Evolutionary conservation across 92 coral and sea anemone species (phyloP).

Genomic region (Actinernus sp.): DNA sequence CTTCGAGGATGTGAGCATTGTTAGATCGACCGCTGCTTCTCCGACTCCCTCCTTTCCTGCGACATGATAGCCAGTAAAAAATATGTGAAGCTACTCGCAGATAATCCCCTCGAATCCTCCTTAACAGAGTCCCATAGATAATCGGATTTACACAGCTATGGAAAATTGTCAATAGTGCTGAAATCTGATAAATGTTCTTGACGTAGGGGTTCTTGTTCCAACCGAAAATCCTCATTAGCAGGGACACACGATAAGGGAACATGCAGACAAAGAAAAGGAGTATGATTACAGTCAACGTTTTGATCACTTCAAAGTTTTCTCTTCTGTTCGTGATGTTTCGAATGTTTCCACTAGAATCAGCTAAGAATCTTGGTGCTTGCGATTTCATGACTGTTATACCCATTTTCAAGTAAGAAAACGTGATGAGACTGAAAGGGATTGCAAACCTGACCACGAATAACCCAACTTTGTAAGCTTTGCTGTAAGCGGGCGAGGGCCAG

Average conservation of each 20-base stretch:
- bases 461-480: slow-evolving; percentile 14
- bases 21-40: not conserved
- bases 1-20: too few species aligned
- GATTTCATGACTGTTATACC: slow-evolving; percentile 26
- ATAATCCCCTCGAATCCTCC: slow-evolving; percentile 26
- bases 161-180: slow-evolving; percentile 42
- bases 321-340: slow-evolving; percentile 28
- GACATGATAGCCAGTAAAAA: slow-evolving; percentile 6
- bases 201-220: slow-evolving; percentile 2
- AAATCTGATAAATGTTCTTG: slow-evolving; percentile 5
- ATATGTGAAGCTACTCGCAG: not conserved
- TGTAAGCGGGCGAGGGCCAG: slow-evolving; percentile 16
- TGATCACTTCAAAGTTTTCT: slow-evolving; percentile 44
- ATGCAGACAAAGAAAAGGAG: slow-evolving; percentile 55
- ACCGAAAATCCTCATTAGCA: slow-evolving; percentile 33
- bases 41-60: not conserved
- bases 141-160: slow-evolving; percentile 70
- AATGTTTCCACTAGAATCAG: slow-evolving; percentile 40
- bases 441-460: slow-evolving; percentile 45
- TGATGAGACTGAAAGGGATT: slow-evolving; percentile 32
- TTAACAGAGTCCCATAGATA: slow-evolving; percentile 52
- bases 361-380: slow-evolving; percentile 39
- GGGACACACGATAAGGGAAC: slow-evolving; percentile 55
- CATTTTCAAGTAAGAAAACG: slow-evolving; percentile 33
- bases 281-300: slow-evolving; percentile 45